Conservation (phyloP, 1,140 invertebrate species). For the Drosophila fuyamai region DNA sequence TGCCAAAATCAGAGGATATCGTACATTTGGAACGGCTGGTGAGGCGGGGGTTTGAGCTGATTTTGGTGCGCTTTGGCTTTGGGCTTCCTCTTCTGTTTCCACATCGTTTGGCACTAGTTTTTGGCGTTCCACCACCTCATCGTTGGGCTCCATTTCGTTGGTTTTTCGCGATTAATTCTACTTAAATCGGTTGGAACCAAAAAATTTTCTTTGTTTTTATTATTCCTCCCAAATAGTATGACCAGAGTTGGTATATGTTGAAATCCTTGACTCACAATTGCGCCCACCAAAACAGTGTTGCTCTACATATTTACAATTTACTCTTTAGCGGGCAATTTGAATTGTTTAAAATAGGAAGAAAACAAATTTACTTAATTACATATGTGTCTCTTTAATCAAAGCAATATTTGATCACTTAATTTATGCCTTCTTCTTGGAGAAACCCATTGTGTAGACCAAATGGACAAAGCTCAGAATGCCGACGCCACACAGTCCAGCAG, state of each 20-base stretch:
- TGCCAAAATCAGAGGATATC: slow-evolving; percentile 21
- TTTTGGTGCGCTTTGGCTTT: slow-evolving; percentile 67
- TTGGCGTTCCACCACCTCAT: slow-evolving; percentile 82
- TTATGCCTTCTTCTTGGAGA: slow-evolving; percentile 80
- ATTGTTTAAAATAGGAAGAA: not conserved
- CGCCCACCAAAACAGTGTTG: slow-evolving; percentile 5
- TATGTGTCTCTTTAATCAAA: slow-evolving; percentile 29
- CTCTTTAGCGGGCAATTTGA: not conserved
- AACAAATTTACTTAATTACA: not conserved
- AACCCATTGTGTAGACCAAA: slow-evolving; percentile 78
- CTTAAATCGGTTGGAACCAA: slow-evolving; percentile 12
- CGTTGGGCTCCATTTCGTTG: slow-evolving; percentile 77
- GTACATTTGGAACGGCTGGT: slow-evolving; percentile 83
- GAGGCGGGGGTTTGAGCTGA: slow-evolving; percentile 81
- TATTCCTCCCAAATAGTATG: slow-evolving; percentile 22
- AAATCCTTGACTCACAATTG: not conserved
- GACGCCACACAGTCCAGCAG: slow-evolving; percentile 72
- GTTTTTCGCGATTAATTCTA: slow-evolving; percentile 16
- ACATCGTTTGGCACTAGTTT: slow-evolving; percentile 82
- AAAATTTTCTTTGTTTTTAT: slow-evolving; percentile 61
- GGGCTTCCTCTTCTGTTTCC: slow-evolving; percentile 78
- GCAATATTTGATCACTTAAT: not conserved
- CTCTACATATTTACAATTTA: not conserved
- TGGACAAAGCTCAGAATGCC: slow-evolving; percentile 73
- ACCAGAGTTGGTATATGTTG: not conserved